Evolutionary conservation across 2,888 invertebrate species (phyloP).

Genomic region (Eugnorisma glareosa): DNA sequence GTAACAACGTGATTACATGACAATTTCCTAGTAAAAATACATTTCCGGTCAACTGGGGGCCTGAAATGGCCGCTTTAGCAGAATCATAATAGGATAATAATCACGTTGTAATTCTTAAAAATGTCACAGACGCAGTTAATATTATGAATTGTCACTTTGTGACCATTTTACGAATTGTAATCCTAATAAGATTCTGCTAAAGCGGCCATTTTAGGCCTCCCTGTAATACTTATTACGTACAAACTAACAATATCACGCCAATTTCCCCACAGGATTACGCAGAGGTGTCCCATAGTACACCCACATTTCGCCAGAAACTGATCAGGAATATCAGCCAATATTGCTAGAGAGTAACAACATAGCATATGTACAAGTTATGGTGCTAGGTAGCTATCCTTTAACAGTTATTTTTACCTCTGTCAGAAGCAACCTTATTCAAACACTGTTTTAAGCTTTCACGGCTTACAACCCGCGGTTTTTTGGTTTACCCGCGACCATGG

Average conservation of each 20-base stretch:
- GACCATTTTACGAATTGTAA: too few species aligned
- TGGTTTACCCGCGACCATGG: too few species aligned
- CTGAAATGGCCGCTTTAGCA: too few species aligned
- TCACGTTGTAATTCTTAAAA: too few species aligned
- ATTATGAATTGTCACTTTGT: too few species aligned
- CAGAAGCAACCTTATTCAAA: neutral
- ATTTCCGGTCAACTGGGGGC: neutral
- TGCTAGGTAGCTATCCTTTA: neutral
- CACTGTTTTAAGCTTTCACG: too few species aligned
- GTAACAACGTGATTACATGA: neutral
- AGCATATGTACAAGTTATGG: conserved; percentile 11
- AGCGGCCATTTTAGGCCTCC: neutral
- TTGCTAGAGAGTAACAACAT: conserved; percentile 21
- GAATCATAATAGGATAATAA: too few species aligned
- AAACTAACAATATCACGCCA: neutral
- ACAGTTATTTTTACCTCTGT: neutral
- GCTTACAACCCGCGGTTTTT: too few species aligned
- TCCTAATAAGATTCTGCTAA: neutral
- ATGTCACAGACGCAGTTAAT: too few species aligned
- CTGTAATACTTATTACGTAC: conserved; percentile 28
- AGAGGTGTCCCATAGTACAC: neutral
- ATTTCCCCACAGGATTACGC: neutral
- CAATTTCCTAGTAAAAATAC: conserved; percentile 44
- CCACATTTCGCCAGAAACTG: conserved; percentile 4
- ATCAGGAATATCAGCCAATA: conserved; percentile 7